Evolutionary conservation across 1,140 invertebrate genomes (phyloP).

Genomic region (Papilio aristodemus): DNA sequence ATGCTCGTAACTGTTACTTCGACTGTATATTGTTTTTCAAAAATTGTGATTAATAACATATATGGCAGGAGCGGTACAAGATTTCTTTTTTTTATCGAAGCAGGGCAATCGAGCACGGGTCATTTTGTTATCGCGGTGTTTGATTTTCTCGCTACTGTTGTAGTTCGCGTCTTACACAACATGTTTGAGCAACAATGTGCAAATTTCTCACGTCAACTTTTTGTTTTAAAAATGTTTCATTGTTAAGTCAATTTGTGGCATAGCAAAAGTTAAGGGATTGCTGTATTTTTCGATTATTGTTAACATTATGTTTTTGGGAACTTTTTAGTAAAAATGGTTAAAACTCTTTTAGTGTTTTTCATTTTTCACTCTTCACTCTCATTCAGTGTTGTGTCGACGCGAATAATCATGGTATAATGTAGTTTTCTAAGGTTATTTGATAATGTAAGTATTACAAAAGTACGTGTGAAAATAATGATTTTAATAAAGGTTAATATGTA

Average conservation of each 20-base stretch:
- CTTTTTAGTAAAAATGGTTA: slow-evolving; percentile 14
- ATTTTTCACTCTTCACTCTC: slow-evolving; percentile 2
- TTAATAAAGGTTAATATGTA: slow-evolving; percentile 21
- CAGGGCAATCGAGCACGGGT: slow-evolving; percentile 15
- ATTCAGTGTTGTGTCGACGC: slow-evolving; percentile 23
- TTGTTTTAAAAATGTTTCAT: slow-evolving; percentile 49
- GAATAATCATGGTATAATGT: slow-evolving; percentile 24
- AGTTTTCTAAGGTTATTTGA: slow-evolving; percentile 22
- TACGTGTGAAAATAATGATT: slow-evolving; percentile 28
- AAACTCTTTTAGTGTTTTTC: slow-evolving; percentile 6
- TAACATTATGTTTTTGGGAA: slow-evolving; percentile 9
- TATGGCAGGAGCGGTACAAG: slow-evolving; percentile 16
- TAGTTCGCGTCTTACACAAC: slow-evolving; percentile 49
- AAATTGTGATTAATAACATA: slow-evolving; percentile 4
- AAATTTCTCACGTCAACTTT: slow-evolving; percentile 44
- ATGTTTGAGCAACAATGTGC: slow-evolving; percentile 57
- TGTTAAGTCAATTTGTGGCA: slow-evolving; percentile 34
- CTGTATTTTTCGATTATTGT: slow-evolving; percentile 10
- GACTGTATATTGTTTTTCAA: slow-evolving; percentile 3
- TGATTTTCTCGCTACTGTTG: slow-evolving; percentile 42
- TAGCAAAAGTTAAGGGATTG: slow-evolving; percentile 8
- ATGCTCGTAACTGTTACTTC: slow-evolving; percentile 4
- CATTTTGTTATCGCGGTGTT: slow-evolving; percentile 49
- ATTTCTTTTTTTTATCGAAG: slow-evolving; percentile 8
- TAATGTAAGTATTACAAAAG: slow-evolving; percentile 29